Percentiles rank a stretch among this genome's conserved stretches.
Evolutionary conservation across 1,140 invertebrate genomes (phyloP).

Genomic region (Onthophagus taurus): DNA sequence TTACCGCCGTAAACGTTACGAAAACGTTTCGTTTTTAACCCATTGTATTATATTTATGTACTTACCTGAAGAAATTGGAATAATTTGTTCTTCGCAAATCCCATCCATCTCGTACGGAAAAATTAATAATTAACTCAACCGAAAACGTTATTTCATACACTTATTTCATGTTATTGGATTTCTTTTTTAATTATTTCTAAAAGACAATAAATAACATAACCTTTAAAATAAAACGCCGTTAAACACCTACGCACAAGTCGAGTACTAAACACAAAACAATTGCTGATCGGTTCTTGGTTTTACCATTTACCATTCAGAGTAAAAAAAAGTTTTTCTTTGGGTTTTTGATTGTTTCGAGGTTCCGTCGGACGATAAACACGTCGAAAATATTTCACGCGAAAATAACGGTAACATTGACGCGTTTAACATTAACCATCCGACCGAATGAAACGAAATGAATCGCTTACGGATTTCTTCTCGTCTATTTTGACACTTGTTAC

Average conservation of each 20-base stretch:
- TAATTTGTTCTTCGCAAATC: neutral
- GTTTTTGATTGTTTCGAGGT: too few relatives aligned
- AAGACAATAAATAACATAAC: neutral
- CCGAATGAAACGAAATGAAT: neutral
- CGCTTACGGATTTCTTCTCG: neutral
- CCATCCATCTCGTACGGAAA: neutral
- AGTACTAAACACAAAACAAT: neutral
- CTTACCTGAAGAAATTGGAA: neutral
- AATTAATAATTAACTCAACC: neutral
- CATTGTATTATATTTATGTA: neutral
- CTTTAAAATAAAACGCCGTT: neutral
- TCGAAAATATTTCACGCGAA: neutral
- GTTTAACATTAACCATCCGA: neutral
- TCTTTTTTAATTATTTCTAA: neutral
- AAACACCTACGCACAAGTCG: neutral
- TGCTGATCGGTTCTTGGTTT: too few relatives aligned
- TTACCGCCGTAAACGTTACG: too few relatives aligned
- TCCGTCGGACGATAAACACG: too few relatives aligned
- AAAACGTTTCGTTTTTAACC: too few relatives aligned
- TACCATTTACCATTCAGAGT: neutral
- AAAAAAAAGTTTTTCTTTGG: too few relatives aligned
- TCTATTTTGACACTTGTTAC: slow-evolving; percentile 13
- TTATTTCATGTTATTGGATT: too few relatives aligned
- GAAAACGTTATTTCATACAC: too few relatives aligned
- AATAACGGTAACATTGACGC: neutral